Evolutionary conservation across 1,140 invertebrate species (phyloP), one percentile per base, ranked within the genome.

Genomic region (Solenopsis fugax): DNA sequence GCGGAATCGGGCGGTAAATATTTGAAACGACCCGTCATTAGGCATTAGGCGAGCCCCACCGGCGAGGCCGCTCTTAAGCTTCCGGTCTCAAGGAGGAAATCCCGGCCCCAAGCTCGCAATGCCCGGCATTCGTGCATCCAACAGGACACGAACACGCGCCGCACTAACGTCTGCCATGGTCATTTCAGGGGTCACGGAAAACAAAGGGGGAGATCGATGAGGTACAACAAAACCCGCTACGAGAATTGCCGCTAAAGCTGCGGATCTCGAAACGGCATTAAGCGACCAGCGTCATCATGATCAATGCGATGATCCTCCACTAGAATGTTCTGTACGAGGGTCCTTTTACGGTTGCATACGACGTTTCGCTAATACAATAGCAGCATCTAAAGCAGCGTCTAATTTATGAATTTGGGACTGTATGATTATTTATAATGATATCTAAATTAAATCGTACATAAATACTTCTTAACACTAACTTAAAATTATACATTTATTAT

Each of bases 1-100:
- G 90, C 91, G 84, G 78, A 90, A 92, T 91, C 88, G 88, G 84
- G 88, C 86, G 89, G 90, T 92, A 92, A 92, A 92, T 92, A 92
- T 92, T 91, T 89, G 87, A 91, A 90, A 92, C 88, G 88, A 90
- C 87, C 85, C 91, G 88, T 91, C 91, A 90, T 92, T 92, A 92
- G 88, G 89, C 88, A 92, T 92, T 92, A 92, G 77, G 85, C 88
- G 88, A 91, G 88, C 87, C 85, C 71, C 81, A 56, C 50, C 75
- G 52, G 72, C 67, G n/a, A 60, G 62, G 58, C 87, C 81, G 76
- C 88, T 85, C 86, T 90, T 91, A 91, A 91, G 90, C 90, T 91
- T 91, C 90, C 90, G 90, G 90, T 56, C 82, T 80, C 69, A 41
- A 87, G 78, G 72, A 90, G 91, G 85, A 92, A 91, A 92, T 91